Percentiles rank a stretch among this genome's conserved stretches.
Conservation (phyloP, 2,113 vertebrate genomes). For the Oncorhynchus kisutch region DNA sequence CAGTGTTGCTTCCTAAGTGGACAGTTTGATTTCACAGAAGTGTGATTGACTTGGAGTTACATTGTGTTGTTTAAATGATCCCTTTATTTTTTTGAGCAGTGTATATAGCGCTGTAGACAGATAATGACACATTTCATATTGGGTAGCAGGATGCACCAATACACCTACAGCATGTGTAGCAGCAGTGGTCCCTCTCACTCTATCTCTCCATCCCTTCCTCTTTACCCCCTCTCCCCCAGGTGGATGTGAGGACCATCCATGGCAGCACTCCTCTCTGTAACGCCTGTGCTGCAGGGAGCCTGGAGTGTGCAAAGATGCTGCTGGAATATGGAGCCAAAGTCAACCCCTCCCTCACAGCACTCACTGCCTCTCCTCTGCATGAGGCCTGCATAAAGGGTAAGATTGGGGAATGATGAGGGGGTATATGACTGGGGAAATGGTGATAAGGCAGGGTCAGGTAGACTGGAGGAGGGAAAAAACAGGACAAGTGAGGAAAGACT, state of each 20-base stretch:
- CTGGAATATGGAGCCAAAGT: slow-evolving; percentile 83
- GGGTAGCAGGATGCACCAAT: too few relatives aligned
- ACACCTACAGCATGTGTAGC: background rate
- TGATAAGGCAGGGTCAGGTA: background rate
- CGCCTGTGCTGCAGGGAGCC: slow-evolving; percentile 83
- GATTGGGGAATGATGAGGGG: background rate
- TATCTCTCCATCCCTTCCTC: background rate
- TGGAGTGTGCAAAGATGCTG: slow-evolving; percentile 82
- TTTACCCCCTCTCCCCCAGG: slow-evolving; percentile 61
- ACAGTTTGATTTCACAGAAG: too few relatives aligned
- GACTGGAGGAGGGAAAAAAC: background rate
- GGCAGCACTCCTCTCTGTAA: slow-evolving; percentile 90
- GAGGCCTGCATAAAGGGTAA: slow-evolving; percentile 92
- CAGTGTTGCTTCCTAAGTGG: too few relatives aligned
- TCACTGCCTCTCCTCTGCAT: slow-evolving; percentile 85
- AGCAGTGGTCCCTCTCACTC: background rate
- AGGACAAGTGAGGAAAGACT: too few relatives aligned
- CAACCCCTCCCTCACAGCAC: slow-evolving; percentile 78
- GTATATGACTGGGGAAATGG: background rate
- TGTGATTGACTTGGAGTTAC: too few relatives aligned
- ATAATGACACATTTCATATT: too few relatives aligned
- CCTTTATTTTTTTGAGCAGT: too few relatives aligned
- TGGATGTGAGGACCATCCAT: slow-evolving; percentile 87
- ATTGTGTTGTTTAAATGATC: too few relatives aligned
- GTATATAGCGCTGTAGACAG: too few relatives aligned